Base-by-base conservation (phyloP, 1,140 invertebrate species). In the Thalassaphorura encarpata region DNA sequence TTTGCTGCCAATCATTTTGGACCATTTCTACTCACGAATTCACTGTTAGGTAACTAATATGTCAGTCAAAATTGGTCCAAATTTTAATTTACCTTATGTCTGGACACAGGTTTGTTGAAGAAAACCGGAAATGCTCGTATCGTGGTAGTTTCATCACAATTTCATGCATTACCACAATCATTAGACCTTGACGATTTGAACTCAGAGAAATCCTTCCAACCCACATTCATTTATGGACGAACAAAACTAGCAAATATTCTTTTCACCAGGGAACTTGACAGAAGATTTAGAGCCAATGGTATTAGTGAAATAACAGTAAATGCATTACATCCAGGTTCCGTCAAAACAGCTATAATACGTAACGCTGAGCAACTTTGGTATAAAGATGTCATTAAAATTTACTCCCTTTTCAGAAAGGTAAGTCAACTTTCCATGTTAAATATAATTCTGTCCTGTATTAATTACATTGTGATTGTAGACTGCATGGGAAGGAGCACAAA, bases 241-340 rank as follows among this genome's bases (percentile, higher is more conserved):
- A 89, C 87, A 0, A 94, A 95, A 70, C 84, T 89, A 64, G 87
- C 86, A 1, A 89, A 91, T 64, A 84, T 95, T 52, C 80, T 85
- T 19, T 93, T 92, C 69, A 84, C 85, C 0, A 75, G 79, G 43
- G 89, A 94, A 71, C 68, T 94, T 54, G 83, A 87, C 0, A 77
- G 81, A 59, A 76, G 83, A 56, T 19, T 51, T 6, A 78, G 81
- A 13, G 83, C 75, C 18, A 40, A 54, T 15, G 70, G 64, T 18
- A 51, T 51, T 24, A 33, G 28, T 13, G 51, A 33, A 3, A 49
- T 58, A 3, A 47, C 33, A 8, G 56, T 43, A 13, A 58, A 58
- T 21, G 47, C 47, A 21, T 24, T 54, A 6, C 55, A 58, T 48
- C 56, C 56, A 3, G 56, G 56, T 26, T 45, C 39, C n/a, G 56